Conservation (phyloP, 2,797 vertebrate species). For the Pseudomugil tenellus region DNA sequence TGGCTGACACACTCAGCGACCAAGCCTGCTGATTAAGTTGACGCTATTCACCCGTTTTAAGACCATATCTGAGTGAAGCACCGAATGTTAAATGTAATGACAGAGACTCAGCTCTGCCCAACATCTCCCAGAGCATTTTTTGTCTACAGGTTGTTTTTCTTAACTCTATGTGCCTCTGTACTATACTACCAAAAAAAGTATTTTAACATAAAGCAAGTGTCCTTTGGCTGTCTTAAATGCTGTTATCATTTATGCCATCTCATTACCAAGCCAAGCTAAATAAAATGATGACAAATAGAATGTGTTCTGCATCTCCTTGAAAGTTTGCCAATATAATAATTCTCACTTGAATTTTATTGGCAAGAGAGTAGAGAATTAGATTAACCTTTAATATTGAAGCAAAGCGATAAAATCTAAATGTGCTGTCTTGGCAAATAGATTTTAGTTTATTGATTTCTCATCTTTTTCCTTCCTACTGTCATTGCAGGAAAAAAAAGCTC, state of each 20-base stretch:
- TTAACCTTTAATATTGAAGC: constrained; percentile 83
- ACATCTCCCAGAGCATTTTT: constrained; percentile 22
- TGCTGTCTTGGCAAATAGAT: constrained; percentile 71
- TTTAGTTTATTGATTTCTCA: constrained; percentile 77
- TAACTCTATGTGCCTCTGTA: constrained; percentile 46
- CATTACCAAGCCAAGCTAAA: constrained; percentile 68
- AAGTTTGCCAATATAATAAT: constrained; percentile 76
- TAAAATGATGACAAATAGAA: constrained; percentile 76
- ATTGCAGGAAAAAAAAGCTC: constrained; percentile 35
- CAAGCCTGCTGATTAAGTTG: constrained; percentile 31
- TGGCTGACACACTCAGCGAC: constrained; percentile 42
- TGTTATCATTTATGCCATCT: constrained; percentile 61
- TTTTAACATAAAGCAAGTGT: constrained; percentile 50
- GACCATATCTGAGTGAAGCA: constrained; percentile 40
- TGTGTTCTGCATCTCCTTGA: constrained; percentile 71
- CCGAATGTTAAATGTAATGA: constrained; percentile 56
- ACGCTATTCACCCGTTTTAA: constrained; percentile 55
- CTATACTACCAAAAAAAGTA: constrained; percentile 33
- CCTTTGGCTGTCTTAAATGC: constrained; percentile 55
- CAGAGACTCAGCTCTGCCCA: constrained; percentile 41
- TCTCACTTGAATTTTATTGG: constrained; percentile 77
- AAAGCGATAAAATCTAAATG: constrained; percentile 78
- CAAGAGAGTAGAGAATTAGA: constrained; percentile 74
- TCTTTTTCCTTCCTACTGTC: constrained; percentile 60
- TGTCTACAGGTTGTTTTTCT: constrained; percentile 56